phyloP scores from a whole-genome alignment of 2,113 vertebrate species.

The Bufo gargarizans region DNA sequence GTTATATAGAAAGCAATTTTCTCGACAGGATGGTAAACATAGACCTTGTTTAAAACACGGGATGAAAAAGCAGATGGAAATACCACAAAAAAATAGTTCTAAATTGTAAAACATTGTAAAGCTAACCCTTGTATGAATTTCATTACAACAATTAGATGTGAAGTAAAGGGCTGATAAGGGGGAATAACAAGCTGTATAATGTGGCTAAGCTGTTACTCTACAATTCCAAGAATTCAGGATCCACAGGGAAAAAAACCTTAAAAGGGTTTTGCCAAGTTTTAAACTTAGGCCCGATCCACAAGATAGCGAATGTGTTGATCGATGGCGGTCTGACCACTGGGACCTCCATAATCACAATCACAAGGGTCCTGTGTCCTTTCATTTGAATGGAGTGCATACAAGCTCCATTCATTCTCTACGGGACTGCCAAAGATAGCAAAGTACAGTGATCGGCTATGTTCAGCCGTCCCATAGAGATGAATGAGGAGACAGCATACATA shows the following conservation, averaged over 20 bases:
- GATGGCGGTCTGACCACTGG: too few species aligned
- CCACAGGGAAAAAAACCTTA: background rate
- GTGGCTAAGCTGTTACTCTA: background rate
- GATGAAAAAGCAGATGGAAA: constrained; percentile 76
- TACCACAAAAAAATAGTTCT: constrained; percentile 81
- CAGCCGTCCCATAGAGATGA: too few species aligned
- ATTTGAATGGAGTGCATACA: too few species aligned
- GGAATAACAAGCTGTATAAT: background rate
- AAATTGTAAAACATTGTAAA: constrained; percentile 73
- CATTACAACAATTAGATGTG: background rate
- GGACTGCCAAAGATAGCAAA: too few species aligned
- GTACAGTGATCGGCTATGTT: too few species aligned
- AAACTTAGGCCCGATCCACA: too few species aligned
- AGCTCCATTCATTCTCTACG: too few species aligned
- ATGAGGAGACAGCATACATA: too few species aligned
- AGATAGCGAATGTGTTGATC: too few species aligned
- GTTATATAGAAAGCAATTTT: constrained; percentile 79
- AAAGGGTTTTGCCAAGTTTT: too few species aligned
- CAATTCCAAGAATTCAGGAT: background rate
- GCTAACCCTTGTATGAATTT: background rate
- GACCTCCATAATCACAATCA: too few species aligned
- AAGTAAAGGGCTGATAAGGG: background rate
- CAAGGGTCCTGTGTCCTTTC: too few species aligned
- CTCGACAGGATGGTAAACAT: constrained; percentile 78
- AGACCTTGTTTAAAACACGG: constrained; percentile 72